Evolutionary conservation across 2,113 vertebrate species (phyloP).

Genomic region (Plecturocebus donacophilus): DNA sequence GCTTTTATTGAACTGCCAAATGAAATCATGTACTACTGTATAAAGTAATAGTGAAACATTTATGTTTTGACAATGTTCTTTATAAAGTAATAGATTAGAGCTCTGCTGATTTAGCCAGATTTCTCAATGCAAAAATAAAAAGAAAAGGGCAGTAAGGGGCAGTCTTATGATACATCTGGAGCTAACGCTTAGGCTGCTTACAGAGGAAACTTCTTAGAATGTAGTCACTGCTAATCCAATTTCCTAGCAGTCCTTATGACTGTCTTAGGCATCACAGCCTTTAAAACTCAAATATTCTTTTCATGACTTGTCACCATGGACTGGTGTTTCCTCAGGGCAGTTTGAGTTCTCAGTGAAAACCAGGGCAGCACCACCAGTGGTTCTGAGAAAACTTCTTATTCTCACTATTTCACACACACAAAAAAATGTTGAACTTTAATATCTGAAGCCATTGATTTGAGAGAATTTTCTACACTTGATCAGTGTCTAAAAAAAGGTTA

Average conservation of each 20-base stretch:
- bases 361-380: background rate
- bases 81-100: background rate
- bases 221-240: constrained; percentile 22
- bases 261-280: constrained; percentile 40
- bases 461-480: background rate
- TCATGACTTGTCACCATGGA: constrained; percentile 65
- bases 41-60: background rate
- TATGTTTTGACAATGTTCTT: background rate
- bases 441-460: constrained; percentile 37
- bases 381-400: constrained; percentile 49
- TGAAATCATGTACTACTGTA: background rate
- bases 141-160: background rate
- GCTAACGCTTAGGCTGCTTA: background rate
- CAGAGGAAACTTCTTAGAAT: constrained; percentile 6
- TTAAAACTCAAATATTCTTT: constrained; percentile 58
- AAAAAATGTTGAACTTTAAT: constrained; percentile 47
- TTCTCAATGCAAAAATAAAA: background rate
- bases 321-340: constrained; percentile 74
- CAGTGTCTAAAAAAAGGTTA: constrained; percentile 7
- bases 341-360: constrained; percentile 52
- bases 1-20: background rate
- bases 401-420: constrained; percentile 32
- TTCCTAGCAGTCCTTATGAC: constrained; percentile 3
- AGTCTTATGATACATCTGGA: background rate
- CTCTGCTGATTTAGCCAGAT: background rate